These are phyloP conservation scores for Eulithis testata DNA, from an alignment of 2,888 invertebrate genomes.

Conservation along the genomic window DNA sequence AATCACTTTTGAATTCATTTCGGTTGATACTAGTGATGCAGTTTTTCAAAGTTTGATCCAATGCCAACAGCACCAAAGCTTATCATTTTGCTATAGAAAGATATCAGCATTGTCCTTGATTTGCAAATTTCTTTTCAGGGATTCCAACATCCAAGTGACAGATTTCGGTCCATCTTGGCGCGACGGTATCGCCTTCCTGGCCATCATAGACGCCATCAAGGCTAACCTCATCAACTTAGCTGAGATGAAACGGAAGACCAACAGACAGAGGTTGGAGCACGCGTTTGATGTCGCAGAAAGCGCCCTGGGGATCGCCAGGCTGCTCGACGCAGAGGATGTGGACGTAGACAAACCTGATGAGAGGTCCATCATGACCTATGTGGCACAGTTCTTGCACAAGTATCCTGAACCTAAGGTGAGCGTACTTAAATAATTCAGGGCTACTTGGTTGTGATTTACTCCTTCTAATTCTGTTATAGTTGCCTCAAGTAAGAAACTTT, in stretches of 20 bases:
- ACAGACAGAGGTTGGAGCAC: conserved; percentile 93
- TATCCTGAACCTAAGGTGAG: conserved; percentile 93
- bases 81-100: no score
- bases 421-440: neutral
- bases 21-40: no score
- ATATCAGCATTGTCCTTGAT: no score
- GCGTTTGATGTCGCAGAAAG: conserved; percentile 97
- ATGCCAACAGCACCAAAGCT: no score
- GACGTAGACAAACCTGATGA: conserved; percentile 98
- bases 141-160: conserved; percentile 93
- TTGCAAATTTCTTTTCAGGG: conserved; percentile 79
- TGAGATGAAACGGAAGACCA: conserved; percentile 89
- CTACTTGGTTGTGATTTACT: no score
- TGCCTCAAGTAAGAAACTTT: neutral
- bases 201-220: conserved; percentile 97
- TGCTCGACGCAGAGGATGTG: conserved; percentile 97
- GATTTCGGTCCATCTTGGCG: conserved; percentile 98
- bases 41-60: no score
- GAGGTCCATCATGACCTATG: conserved; percentile 99
- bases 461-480: neutral
- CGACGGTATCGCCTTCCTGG: conserved; percentile 97
- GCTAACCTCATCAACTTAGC: conserved; percentile 96
- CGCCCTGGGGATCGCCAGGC: conserved; percentile 94
- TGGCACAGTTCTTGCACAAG: conserved; percentile 98
- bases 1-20: no score